Evolutionary conservation across 1,140 invertebrate genomes (phyloP).

Genomic region (Uloborus diversus): DNA sequence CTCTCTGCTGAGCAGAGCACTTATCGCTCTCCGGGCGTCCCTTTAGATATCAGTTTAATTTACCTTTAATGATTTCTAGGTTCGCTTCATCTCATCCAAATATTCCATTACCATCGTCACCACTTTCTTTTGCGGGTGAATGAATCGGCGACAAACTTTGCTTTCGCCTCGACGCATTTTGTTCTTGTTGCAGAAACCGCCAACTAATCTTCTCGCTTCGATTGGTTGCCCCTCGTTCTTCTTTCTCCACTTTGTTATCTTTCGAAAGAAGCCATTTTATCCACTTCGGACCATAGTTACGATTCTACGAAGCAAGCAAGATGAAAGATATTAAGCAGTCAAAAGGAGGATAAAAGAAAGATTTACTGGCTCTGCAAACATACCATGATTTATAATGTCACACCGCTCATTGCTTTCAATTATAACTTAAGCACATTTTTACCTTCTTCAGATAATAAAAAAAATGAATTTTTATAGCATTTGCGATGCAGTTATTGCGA

Average conservation of each 20-base stretch:
- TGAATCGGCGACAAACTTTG: conserved; percentile 4
- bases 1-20: conserved; percentile 25
- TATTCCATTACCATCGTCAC: conserved; percentile 37
- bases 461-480: too few relatives aligned
- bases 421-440: too few relatives aligned
- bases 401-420: too few relatives aligned
- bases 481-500: too few relatives aligned
- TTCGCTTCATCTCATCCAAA: conserved; percentile 30
- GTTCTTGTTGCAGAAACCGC: conserved; percentile 13
- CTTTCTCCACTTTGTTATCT: conserved; percentile 13
- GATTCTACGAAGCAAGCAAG: background rate
- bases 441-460: too few relatives aligned
- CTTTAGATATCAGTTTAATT: conserved; percentile 45
- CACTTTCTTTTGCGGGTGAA: conserved; percentile 14
- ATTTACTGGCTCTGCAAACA: too few relatives aligned
- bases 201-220: conserved; percentile 27
- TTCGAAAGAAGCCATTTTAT: conserved; percentile 5
- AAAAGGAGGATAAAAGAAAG: background rate
- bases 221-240: conserved; percentile 12
- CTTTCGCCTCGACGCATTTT: background rate
- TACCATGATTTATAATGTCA: too few relatives aligned
- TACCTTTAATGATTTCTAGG: conserved; percentile 51
- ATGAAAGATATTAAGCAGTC: conserved; percentile 9
- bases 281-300: background rate
- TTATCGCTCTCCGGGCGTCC: conserved; percentile 16